phyloP scores from a whole-genome alignment of 2,888 invertebrate species.

The Apamea monoglypha region DNA sequence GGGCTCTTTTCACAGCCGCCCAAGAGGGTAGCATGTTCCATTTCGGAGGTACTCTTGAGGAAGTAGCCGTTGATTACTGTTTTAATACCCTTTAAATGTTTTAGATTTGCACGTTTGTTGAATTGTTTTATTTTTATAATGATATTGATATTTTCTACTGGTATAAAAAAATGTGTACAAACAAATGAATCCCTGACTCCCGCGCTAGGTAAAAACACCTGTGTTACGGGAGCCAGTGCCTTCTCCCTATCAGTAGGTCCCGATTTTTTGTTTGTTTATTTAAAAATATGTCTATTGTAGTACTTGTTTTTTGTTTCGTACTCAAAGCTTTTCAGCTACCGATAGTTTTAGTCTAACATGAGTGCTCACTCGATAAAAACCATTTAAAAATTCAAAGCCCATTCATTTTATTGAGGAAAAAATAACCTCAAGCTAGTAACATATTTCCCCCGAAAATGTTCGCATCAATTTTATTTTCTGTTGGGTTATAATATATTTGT shows the following conservation, averaged over 20 bases:
- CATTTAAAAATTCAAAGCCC: slow-evolving; percentile 1
- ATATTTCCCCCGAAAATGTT: slow-evolving; percentile 23
- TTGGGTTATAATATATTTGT: slow-evolving; percentile 38
- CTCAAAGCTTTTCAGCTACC: not conserved
- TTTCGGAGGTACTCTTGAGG: slow-evolving; percentile 59
- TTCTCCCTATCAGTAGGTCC: too few relatives aligned
- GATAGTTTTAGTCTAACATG: not conserved
- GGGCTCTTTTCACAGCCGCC: slow-evolving; percentile 73
- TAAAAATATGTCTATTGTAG: not conserved
- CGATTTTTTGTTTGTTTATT: not conserved
- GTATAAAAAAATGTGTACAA: too few relatives aligned
- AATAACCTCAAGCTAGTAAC: slow-evolving; percentile 5
- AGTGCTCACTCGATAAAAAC: not conserved
- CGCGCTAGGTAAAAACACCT: too few relatives aligned
- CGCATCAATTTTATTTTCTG: slow-evolving; percentile 48
- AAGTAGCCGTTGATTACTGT: slow-evolving; percentile 56
- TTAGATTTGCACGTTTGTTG: slow-evolving; percentile 3
- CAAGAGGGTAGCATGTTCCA: slow-evolving; percentile 68
- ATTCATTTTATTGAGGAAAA: slow-evolving; percentile 6
- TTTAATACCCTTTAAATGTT: slow-evolving; percentile 47
- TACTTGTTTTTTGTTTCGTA: not conserved
- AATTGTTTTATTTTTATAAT: not conserved
- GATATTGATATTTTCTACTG: too few relatives aligned
- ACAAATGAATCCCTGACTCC: too few relatives aligned
- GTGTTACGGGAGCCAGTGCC: not conserved